Conservation (phyloP, 2,797 vertebrate genomes). For the Channallabes apus region DNA sequence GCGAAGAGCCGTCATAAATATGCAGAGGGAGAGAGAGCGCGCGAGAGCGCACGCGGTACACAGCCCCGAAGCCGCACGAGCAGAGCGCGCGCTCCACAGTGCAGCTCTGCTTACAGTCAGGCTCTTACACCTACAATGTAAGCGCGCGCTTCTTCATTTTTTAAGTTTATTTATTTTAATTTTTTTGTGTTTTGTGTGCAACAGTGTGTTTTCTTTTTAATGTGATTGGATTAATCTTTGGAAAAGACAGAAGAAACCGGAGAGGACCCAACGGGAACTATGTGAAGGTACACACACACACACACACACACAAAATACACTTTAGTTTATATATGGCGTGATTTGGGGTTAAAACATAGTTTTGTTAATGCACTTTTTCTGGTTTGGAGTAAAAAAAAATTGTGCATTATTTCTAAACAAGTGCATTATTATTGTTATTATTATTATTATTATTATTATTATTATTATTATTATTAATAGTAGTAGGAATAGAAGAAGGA, state of each 20-base stretch:
- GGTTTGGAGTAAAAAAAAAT: background rate
- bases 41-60: conserved; percentile 18
- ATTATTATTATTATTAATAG: background rate
- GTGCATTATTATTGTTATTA: background rate
- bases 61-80: conserved; percentile 14
- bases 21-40: conserved; percentile 41
- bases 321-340: too few relatives aligned
- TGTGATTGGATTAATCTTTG: conserved; percentile 67
- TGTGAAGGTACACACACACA: conserved; percentile 75
- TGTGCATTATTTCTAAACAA: background rate
- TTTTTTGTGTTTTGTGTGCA: background rate
- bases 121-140: background rate
- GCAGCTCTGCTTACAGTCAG: conserved; percentile 26
- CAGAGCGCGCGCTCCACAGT: conserved; percentile 10
- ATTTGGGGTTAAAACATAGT: background rate
- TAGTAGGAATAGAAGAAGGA: background rate
- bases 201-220: background rate
- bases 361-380: background rate
- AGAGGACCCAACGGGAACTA: conserved; percentile 70
- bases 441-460: too few relatives aligned
- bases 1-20: conserved; percentile 74
- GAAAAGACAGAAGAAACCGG: conserved; percentile 50
- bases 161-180: conserved; percentile 1
- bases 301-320: background rate
- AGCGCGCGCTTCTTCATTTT: background rate